Conservation (phyloP, 2,797 vertebrate species). For the Brotula barbata region DNA sequence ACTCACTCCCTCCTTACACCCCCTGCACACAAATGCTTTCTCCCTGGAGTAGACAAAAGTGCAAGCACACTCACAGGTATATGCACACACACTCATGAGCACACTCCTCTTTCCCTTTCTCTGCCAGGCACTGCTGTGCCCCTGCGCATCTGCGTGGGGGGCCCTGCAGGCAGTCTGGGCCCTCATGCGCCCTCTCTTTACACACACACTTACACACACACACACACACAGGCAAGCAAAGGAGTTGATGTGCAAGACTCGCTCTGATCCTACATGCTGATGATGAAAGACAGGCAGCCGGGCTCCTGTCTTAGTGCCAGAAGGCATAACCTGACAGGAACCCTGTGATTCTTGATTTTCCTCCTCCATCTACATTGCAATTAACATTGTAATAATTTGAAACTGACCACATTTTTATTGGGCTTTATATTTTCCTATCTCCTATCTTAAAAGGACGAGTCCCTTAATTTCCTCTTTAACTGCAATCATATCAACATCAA, state of each 20-base stretch:
- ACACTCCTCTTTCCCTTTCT: slow-evolving; percentile 53
- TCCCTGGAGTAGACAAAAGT: slow-evolving; percentile 50
- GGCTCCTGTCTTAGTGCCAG: slow-evolving; percentile 74
- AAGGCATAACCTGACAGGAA: slow-evolving; percentile 70
- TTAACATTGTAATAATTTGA: slow-evolving; percentile 58
- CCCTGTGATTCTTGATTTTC: slow-evolving; percentile 63
- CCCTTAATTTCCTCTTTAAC: slow-evolving; percentile 29
- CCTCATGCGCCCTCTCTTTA: slow-evolving; percentile 71
- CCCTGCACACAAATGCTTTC: slow-evolving; percentile 47
- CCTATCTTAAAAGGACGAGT: slow-evolving; percentile 24
- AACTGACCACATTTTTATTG: slow-evolving; percentile 44
- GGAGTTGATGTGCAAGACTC: slow-evolving; percentile 72
- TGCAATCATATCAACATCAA: no score
- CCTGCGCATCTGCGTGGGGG: slow-evolving; percentile 78
- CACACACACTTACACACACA: slow-evolving; percentile 47
- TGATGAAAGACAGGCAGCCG: slow-evolving; percentile 76
- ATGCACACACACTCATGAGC: slow-evolving; percentile 48
- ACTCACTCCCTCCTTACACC: slow-evolving; percentile 50
- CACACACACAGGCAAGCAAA: slow-evolving; percentile 43
- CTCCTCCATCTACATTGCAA: slow-evolving; percentile 51
- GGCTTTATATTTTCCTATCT: slow-evolving; percentile 22
- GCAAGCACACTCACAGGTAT: not conserved
- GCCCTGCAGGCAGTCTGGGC: slow-evolving; percentile 81
- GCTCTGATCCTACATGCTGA: slow-evolving; percentile 76
- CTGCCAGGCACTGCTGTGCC: slow-evolving; percentile 71